Base-by-base conservation (phyloP, 1,140 invertebrate species). In the Drosophila rufa region DNA sequence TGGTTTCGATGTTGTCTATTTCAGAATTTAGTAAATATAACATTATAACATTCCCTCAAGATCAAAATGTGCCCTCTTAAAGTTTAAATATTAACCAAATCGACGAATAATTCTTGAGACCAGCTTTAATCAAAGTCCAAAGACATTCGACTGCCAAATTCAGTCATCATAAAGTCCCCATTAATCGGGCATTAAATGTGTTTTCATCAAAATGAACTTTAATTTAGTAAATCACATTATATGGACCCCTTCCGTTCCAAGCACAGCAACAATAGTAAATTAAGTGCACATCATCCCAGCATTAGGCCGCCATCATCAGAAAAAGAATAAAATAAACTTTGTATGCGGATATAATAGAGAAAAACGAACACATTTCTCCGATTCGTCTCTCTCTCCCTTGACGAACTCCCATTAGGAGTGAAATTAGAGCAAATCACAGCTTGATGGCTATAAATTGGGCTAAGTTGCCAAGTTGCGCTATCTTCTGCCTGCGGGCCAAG, bases 401-500 rank as follows among this genome's bases (percentile, higher is more conserved):
- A 64, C 27, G 42, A 47, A 45, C 50, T 51, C 12, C 47, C 68
- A 74, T 76, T 75, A 80, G 25, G 33, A 40, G 55, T 33, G 62
- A 81, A 84, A 84, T 84, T 81, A 71, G 82, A 80, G 70, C 82
- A 78, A 81, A 84, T 85, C 82, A 64, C 82, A 73, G 78, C 74
- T 81, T 85, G 82, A 80, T 81, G 82, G 51, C 82, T 69, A 58
- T 85, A 69, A 84, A 84, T 78, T 81, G 42, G 82, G 79, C 79
- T 75, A 81, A 61, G 64, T 62, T 62, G 64, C 64, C 51, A 30
- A 45, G 62, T 60, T 66, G 60, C 36, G 56, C 42, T 61, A 58
- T 73, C 40, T 73, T 47, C 58, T 58, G 70, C 69, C 48, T 62
- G 62, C 43, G 33, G 43, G 73, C 58, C 73, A 71, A 70, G 36